Base-by-base conservation (phyloP, 2,888 invertebrate species). In the Leptopilina myrica region DNA sequence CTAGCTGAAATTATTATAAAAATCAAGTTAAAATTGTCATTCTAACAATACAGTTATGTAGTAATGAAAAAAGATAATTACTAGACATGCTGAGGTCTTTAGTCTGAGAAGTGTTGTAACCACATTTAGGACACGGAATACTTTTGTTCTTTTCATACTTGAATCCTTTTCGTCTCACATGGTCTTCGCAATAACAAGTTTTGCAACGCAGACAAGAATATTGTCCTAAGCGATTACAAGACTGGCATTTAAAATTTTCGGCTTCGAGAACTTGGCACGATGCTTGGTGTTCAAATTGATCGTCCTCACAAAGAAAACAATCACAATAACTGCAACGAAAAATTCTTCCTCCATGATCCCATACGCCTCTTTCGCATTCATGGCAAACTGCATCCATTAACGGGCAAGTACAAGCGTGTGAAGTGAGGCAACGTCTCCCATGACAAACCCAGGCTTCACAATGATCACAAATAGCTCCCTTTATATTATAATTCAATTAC, bases 371-470 rank as follows among this genome's bases (percentile, higher is more conserved):
- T 89, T 98, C 97, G 90, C 99, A 99, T 93, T 99, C 98, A 66
- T 95, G 93, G 89, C 99, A 99, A 59, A 95, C 93, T 0, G 98
- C 98, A 86, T 98, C 98, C 89, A 94, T 94, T 76, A 99, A 92
- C 0, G 98, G 97, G 89, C 99, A 99, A 0, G 95, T 95, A 92
- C 99, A 99, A 0, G 98, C 98, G 90, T 99, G 99, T 0, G 95
- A 93, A 64, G 96, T 96, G 46, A 99, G 93, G 88, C 99, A 99
- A 92, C 97, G 97, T 84, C 97, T 94, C 0, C 98, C 97, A 90
- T 99, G 99, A 87, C 99, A 99, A 64, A 99, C 95, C 98, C 98
- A 99, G 0, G 98, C 98, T 93, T 99, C 99, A 89, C 99, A 99
- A 92, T 96, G 97, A 92, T 99, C 99, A 92, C 99, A 99, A 87